Percentiles rank a stretch among this genome's conserved stretches.
These are phyloP conservation scores for Lophotriccus pileatus DNA, from an alignment of 2,797 vertebrate genomes.

Conservation along the genomic window DNA sequence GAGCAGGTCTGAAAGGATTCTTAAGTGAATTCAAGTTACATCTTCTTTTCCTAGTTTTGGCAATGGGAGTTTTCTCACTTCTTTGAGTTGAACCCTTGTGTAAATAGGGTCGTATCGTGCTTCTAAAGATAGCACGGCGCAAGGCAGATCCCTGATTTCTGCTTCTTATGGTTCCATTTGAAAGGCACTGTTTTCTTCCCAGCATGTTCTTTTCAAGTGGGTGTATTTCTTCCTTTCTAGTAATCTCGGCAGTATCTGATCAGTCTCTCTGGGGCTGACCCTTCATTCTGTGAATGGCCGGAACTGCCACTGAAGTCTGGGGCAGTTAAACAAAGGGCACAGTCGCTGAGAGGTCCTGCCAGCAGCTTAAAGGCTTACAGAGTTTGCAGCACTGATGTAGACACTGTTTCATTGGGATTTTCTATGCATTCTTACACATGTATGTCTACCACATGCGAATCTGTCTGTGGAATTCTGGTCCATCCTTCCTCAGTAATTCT, in stretches of 20 bases:
- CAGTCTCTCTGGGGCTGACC: neutral
- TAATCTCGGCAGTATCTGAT: neutral
- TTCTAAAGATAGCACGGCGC: neutral
- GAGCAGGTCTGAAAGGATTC: neutral
- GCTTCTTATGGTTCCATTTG: neutral
- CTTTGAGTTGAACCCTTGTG: neutral
- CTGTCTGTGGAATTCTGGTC: neutral
- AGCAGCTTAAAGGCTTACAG: neutral
- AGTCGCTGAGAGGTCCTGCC: neutral
- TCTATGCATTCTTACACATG: neutral
- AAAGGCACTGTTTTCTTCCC: neutral
- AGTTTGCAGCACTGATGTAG: neutral
- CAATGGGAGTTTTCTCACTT: neutral
- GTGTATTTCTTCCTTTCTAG: neutral
- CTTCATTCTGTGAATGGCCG: neutral
- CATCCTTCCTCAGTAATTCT: neutral
- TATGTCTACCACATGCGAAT: neutral
- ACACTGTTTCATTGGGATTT: neutral
- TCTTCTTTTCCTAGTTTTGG: neutral
- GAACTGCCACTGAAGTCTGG: neutral
- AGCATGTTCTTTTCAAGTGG: neutral
- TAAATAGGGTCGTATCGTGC: neutral
- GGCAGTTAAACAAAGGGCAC: neutral
- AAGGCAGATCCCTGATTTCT: neutral
- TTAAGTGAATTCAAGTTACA: neutral